Evolutionary conservation across 2,888 invertebrate species (phyloP).

Genomic region (Steinernema hermaphroditum): DNA sequence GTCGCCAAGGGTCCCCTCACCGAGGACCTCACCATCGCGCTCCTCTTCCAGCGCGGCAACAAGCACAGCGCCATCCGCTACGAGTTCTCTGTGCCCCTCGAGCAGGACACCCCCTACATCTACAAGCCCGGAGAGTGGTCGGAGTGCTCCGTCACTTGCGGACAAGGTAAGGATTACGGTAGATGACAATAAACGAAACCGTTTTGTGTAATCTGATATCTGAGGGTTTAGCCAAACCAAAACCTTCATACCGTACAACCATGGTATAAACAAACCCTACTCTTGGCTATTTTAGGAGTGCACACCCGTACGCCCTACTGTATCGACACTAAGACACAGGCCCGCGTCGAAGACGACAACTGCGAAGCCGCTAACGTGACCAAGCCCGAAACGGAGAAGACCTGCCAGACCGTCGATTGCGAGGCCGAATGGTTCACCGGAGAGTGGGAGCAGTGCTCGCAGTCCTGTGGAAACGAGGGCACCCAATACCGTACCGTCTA

Average conservation of each 20-base stretch:
- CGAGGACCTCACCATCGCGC: slow-evolving; percentile 71
- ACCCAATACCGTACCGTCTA: slow-evolving; percentile 71
- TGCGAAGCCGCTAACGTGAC: slow-evolving; percentile 76
- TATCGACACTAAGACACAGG: slow-evolving; percentile 76
- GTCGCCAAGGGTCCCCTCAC: slow-evolving; percentile 83
- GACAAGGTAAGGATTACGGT: slow-evolving; percentile 84
- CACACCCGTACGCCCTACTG: slow-evolving; percentile 81
- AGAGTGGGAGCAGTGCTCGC: slow-evolving; percentile 81
- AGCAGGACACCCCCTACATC: slow-evolving; percentile 74
- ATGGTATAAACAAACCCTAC: background rate
- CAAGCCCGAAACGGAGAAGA: slow-evolving; percentile 79
- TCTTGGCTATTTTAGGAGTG: slow-evolving; percentile 71
- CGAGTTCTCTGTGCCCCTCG: slow-evolving; percentile 84
- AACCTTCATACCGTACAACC: background rate
- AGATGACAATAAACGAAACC: no score
- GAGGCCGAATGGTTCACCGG: slow-evolving; percentile 75
- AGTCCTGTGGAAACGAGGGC: slow-evolving; percentile 78
- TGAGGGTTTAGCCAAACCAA: background rate
- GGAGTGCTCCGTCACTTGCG: slow-evolving; percentile 83
- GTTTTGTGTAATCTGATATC: no score
- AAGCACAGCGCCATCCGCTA: slow-evolving; percentile 75
- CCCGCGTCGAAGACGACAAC: slow-evolving; percentile 76
- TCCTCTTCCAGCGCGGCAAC: slow-evolving; percentile 81
- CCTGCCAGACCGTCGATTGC: slow-evolving; percentile 64
- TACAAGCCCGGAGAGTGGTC: slow-evolving; percentile 82